phyloP scores from a whole-genome alignment of 2,888 invertebrate species.

The Ethmia dodecea region DNA sequence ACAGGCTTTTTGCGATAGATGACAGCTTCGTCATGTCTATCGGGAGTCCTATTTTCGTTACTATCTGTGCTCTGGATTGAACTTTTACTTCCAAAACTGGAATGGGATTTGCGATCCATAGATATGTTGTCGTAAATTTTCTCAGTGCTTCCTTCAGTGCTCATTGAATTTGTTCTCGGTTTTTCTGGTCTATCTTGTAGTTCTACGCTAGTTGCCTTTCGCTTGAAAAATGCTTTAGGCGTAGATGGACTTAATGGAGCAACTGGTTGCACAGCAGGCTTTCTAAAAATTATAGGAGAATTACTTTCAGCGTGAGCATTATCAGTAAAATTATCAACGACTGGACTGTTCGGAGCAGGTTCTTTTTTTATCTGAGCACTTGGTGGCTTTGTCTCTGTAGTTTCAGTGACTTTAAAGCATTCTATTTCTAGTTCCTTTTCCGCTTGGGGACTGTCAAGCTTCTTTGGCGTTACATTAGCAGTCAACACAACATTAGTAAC shows the following conservation, averaged over 20 bases:
- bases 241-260: conserved; percentile 56
- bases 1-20: conserved; percentile 77
- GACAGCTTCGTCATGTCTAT: conserved; percentile 66
- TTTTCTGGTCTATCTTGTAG: conserved; percentile 63
- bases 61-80: conserved; percentile 69
- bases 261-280: conserved; percentile 31
- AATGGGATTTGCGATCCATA: conserved; percentile 65
- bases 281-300: conserved; percentile 38
- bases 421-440: conserved; percentile 51
- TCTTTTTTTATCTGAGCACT: conserved; percentile 39
- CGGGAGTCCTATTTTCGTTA: conserved; percentile 55
- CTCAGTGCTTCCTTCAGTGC: conserved; percentile 63
- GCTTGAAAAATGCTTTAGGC: conserved; percentile 70
- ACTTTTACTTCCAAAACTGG: conserved; percentile 69
- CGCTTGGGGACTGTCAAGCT: conserved; percentile 50
- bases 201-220: conserved; percentile 76
- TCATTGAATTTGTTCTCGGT: conserved; percentile 54
- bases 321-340: conserved; percentile 35
- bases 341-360: conserved; percentile 33
- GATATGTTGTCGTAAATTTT: conserved; percentile 67
- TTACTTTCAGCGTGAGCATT: too few relatives aligned
- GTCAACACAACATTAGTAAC: conserved; percentile 81
- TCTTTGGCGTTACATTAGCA: conserved; percentile 76
- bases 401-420: conserved; percentile 38
- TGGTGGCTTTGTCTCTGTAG: conserved; percentile 36